phyloP scores from a whole-genome alignment of 2,888 invertebrate genomes.

The Amaurobius ferox region DNA sequence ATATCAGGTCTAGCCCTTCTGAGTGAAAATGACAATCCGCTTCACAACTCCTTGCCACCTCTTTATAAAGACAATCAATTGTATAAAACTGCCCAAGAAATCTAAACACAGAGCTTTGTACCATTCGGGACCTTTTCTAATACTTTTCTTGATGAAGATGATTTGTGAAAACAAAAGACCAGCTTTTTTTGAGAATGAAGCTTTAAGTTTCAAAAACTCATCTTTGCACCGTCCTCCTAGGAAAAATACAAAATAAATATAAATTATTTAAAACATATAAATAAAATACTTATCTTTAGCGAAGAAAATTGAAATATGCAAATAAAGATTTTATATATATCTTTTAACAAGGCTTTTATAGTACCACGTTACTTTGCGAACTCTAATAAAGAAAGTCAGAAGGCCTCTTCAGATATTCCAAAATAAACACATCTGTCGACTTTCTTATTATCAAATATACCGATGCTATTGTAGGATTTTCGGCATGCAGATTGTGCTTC shows the following conservation, averaged over 20 bases:
- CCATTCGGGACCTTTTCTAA: not conserved
- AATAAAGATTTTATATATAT: too few relatives aligned
- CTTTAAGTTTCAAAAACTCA: slow-evolving; percentile 48
- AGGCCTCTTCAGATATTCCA: too few relatives aligned
- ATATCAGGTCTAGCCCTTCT: slow-evolving; percentile 38
- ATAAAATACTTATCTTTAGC: too few relatives aligned
- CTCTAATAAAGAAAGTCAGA: too few relatives aligned
- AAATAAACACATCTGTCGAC: too few relatives aligned
- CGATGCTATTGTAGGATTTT: too few relatives aligned
- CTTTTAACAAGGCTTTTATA: too few relatives aligned
- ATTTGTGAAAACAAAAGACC: not conserved
- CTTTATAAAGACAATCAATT: not conserved
- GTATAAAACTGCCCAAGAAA: not conserved
- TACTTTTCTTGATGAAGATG: not conserved
- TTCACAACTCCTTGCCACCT: not conserved
- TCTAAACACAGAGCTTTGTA: not conserved
- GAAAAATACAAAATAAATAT: not conserved
- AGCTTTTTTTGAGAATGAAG: not conserved
- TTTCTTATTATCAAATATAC: too few relatives aligned
- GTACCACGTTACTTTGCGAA: too few relatives aligned
- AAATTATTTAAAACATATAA: too few relatives aligned
- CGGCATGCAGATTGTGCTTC: too few relatives aligned
- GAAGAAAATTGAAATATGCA: too few relatives aligned
- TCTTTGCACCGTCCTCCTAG: slow-evolving; percentile 57
- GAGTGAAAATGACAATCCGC: not conserved